A percentile compares a stretch with the other conserved stretches of the same genome.
These are phyloP conservation scores for Lacerta bilineata DNA, from an alignment of 2,797 vertebrate genomes.

Conservation along the genomic window DNA sequence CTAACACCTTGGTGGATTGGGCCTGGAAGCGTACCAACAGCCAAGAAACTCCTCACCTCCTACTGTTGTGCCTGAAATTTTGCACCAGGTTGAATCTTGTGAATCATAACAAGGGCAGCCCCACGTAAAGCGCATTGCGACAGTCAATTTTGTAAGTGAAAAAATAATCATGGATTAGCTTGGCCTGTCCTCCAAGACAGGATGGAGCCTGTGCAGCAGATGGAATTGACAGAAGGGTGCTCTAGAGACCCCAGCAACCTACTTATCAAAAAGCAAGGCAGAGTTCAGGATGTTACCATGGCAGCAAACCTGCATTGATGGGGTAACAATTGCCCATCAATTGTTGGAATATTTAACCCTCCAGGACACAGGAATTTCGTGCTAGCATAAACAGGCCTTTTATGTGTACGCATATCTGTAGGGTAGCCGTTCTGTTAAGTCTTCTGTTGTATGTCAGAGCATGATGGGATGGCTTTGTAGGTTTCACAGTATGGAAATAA, in stretches of 20 bases:
- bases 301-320: not conserved
- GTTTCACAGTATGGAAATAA: conserved; percentile 7
- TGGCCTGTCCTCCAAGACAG: not conserved
- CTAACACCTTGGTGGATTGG: not conserved
- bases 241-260: not conserved
- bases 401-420: conserved; percentile 24
- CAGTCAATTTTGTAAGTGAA: not conserved
- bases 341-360: not conserved
- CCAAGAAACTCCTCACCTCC: not conserved
- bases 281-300: not conserved
- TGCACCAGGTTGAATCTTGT: not conserved
- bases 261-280: conserved; percentile 1
- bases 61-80: not conserved
- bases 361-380: conserved; percentile 23
- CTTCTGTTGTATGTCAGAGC: conserved; percentile 45
- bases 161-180: not conserved
- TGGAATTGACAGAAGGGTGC: not conserved
- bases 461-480: not conserved
- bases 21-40: not conserved
- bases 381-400: conserved; percentile 67
- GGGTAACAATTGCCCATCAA: not conserved
- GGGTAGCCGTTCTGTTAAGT: conserved; percentile 62
- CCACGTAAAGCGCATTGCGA: not conserved
- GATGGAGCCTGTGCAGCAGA: not conserved
- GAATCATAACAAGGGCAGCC: not conserved